Evolutionary conservation across 1,140 invertebrate species (phyloP).

Genomic region (Manduca sexta): DNA sequence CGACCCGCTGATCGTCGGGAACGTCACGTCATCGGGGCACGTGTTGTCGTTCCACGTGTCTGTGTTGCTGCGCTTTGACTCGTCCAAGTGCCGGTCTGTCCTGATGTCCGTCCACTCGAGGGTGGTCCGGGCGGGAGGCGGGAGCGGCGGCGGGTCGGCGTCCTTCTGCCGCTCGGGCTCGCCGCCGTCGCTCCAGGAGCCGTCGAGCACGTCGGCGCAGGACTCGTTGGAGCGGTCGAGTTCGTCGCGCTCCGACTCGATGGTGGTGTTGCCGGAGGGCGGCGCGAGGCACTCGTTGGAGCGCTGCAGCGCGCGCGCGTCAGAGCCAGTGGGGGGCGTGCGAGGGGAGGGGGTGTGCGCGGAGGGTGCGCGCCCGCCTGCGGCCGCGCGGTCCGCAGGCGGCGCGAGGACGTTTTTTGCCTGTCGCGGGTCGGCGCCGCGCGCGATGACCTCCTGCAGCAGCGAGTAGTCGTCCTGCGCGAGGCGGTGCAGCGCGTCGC

Average conservation of each 20-base stretch:
- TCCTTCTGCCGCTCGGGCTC: slow-evolving; percentile 15
- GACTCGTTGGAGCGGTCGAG: slow-evolving; percentile 67
- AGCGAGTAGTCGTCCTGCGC: slow-evolving; percentile 36
- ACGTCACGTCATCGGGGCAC: slow-evolving; percentile 82
- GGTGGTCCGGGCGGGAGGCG: slow-evolving; percentile 11
- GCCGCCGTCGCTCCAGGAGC: slow-evolving; percentile 44
- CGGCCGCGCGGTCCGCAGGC: slow-evolving; percentile 61
- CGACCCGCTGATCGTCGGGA: slow-evolving; percentile 84
- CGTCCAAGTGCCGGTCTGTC: slow-evolving; percentile 16
- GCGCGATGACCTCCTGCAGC: slow-evolving; percentile 47
- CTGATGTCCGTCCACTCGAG: not conserved
- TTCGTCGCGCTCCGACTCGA: slow-evolving; percentile 50
- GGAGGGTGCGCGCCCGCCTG: slow-evolving; percentile 52
- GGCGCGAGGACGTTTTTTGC: slow-evolving; percentile 67
- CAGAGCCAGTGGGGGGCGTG: slow-evolving; percentile 25
- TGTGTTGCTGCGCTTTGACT: slow-evolving; percentile 22
- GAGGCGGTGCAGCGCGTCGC: slow-evolving; percentile 42
- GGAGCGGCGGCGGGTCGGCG: slow-evolving; percentile 26
- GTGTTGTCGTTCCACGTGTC: slow-evolving; percentile 86
- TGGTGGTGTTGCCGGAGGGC: slow-evolving; percentile 38
- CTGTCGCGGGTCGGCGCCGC: slow-evolving; percentile 36
- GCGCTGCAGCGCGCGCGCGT: slow-evolving; percentile 4
- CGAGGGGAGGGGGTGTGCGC: slow-evolving; percentile 24
- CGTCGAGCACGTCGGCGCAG: slow-evolving; percentile 54
- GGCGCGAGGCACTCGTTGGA: slow-evolving; percentile 64